These are phyloP conservation scores for Junonia oenone DNA, from an alignment of 2,888 invertebrate genomes.

Conservation along the genomic window DNA sequence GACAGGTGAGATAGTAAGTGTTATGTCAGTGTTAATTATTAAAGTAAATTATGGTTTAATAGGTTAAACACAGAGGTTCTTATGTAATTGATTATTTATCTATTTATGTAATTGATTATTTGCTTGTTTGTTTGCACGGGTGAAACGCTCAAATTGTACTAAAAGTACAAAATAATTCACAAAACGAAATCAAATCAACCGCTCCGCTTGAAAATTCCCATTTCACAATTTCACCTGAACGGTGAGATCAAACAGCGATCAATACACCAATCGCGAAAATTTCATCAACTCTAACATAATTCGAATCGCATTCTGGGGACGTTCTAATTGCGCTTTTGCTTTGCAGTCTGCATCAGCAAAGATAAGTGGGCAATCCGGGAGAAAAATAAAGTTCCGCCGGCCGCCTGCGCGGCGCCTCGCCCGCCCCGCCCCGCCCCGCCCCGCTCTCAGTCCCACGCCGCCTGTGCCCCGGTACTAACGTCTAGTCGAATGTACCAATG, in stretches of 20 bases:
- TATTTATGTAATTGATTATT: too few species aligned
- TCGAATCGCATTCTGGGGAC: conserved; percentile 28
- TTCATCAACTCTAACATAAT: conserved; percentile 20
- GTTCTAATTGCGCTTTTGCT: conserved; percentile 39
- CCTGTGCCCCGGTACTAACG: conserved; percentile 28
- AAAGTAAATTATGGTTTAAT: too few species aligned
- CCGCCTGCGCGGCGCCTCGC: conserved; percentile 35
- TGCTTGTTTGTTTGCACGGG: too few species aligned
- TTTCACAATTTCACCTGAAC: neutral
- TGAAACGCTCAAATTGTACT: too few species aligned
- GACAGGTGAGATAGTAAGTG: too few species aligned
- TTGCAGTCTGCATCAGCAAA: conserved; percentile 40
- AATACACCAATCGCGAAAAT: conserved; percentile 10
- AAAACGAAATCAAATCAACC: neutral
- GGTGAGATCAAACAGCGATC: neutral
- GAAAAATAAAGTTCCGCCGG: conserved; percentile 41
- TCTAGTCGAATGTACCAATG: conserved; percentile 13
- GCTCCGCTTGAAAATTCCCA: neutral
- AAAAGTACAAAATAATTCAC: too few species aligned
- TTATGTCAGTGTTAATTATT: too few species aligned
- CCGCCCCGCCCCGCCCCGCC: conserved; percentile 23
- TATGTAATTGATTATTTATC: too few species aligned
- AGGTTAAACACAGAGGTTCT: too few species aligned
- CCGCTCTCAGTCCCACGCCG: conserved; percentile 32
- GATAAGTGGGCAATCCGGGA: conserved; percentile 42